phyloP scores from a whole-genome alignment of 1,140 invertebrate species.

The Drosophila orena region DNA sequence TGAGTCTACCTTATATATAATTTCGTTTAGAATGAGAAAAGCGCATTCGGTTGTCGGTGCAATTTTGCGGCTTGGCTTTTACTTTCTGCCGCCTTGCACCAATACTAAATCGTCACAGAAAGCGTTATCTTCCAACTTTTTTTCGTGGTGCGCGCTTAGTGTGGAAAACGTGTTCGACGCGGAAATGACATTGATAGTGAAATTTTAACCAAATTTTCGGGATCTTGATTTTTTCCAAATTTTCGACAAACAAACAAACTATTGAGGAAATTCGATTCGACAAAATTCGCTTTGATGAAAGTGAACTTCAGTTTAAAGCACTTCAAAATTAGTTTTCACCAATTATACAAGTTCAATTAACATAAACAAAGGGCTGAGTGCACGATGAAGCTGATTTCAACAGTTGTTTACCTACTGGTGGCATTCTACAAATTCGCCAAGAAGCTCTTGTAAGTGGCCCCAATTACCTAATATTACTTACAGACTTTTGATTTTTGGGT shows the following conservation, averaged over 20 bases:
- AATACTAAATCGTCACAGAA: conserved; percentile 27
- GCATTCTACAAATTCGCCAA: conserved; percentile 72
- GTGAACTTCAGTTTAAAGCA: conserved; percentile 19
- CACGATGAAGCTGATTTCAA: conserved; percentile 75
- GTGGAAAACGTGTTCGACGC: conserved; percentile 76
- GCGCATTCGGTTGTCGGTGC: not conserved
- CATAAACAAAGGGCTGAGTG: conserved; percentile 7
- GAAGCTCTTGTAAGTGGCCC: conserved; percentile 74
- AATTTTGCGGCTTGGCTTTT: conserved; percentile 31
- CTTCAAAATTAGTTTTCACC: conserved; percentile 15
- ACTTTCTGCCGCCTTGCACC: conserved; percentile 38
- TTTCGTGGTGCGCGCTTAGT: conserved; percentile 50
- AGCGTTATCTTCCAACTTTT: conserved; percentile 52
- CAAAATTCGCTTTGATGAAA: conserved; percentile 6
- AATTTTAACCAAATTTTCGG: conserved; percentile 49
- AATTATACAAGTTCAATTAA: conserved; percentile 14
- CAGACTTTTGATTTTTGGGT: conserved; percentile 10
- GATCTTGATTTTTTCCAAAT: conserved; percentile 11
- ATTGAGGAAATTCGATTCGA: not conserved
- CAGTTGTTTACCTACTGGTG: conserved; percentile 61
- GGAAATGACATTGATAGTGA: conserved; percentile 82
- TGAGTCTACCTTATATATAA: no score
- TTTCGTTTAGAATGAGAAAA: not conserved
- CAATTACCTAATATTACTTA: conserved; percentile 46
- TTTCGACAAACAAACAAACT: conserved; percentile 6